Evolutionary conservation across 2,797 vertebrate species (phyloP).

Genomic region (Nothura maculosa): DNA sequence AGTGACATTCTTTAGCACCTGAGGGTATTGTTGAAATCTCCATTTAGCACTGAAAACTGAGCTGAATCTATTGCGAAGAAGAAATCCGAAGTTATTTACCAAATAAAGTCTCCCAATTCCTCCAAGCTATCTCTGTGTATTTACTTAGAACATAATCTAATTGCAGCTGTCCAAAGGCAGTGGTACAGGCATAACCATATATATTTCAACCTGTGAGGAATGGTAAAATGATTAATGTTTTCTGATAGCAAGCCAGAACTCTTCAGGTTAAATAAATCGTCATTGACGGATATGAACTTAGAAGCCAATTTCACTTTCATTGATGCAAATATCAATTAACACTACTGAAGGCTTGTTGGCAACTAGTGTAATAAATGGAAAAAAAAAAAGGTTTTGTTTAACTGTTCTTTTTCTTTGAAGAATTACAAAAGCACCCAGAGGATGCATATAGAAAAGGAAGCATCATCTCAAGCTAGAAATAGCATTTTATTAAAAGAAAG

Average conservation of each 20-base stretch:
- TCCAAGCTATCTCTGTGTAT: neutral
- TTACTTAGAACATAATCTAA: neutral
- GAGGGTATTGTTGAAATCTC: neutral
- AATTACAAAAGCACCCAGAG: neutral
- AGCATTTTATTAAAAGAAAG: neutral
- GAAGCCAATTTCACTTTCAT: neutral
- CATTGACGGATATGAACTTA: neutral
- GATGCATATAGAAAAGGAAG: neutral
- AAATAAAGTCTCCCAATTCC: neutral
- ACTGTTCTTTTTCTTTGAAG: neutral
- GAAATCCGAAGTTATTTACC: neutral
- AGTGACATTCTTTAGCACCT: neutral
- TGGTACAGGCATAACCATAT: neutral
- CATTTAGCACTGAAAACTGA: neutral
- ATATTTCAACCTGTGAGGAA: neutral
- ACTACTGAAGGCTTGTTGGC: neutral
- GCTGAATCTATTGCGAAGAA: neutral
- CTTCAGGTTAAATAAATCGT: neutral
- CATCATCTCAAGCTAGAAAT: neutral
- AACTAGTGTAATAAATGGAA: neutral
- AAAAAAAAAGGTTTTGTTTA: neutral
- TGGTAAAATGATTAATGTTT: neutral
- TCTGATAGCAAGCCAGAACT: neutral
- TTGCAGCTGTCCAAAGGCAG: neutral
- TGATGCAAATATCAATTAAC: slow-evolving; percentile 5